Percentiles rank a stretch among this genome's conserved stretches.
Evolutionary conservation across 1,140 invertebrate species (phyloP).

Genomic region (Lepidurus couesii): DNA sequence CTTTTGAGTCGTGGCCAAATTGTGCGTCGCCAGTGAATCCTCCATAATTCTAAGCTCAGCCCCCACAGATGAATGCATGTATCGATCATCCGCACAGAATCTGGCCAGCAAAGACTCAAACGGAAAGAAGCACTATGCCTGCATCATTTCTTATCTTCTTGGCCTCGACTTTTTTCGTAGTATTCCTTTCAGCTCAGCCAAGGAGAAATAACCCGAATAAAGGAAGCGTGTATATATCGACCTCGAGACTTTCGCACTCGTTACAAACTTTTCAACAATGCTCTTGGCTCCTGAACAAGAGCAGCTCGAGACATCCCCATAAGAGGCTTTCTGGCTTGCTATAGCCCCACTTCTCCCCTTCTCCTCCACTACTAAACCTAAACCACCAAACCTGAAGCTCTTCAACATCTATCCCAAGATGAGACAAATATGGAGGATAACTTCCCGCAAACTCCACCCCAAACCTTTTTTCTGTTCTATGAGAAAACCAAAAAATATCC

Average conservation of each 20-base stretch:
- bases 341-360: neutral
- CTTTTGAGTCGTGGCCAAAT: too few species aligned
- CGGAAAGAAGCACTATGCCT: neutral
- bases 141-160: slow-evolving; percentile 19
- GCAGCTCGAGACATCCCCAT: neutral
- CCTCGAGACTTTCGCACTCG: slow-evolving; percentile 11
- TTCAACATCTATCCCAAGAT: too few species aligned
- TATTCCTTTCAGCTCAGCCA: neutral
- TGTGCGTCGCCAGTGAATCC: neutral
- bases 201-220: neutral
- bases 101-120: neutral
- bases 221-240: slow-evolving; percentile 9
- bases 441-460: too few species aligned
- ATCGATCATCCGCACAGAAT: neutral
- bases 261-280: slow-evolving; percentile 11
- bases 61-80: neutral
- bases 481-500: too few species aligned
- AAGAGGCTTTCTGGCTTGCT: neutral
- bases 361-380: neutral
- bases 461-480: too few species aligned
- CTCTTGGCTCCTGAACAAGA: neutral
- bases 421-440: too few species aligned
- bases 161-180: neutral
- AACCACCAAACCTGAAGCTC: neutral
- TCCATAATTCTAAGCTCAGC: neutral